Percentiles rank a stretch among this genome's conserved stretches.
These are phyloP conservation scores for Pelochelys cantorii DNA, from an alignment of 2,797 vertebrate genomes.

Conservation along the genomic window DNA sequence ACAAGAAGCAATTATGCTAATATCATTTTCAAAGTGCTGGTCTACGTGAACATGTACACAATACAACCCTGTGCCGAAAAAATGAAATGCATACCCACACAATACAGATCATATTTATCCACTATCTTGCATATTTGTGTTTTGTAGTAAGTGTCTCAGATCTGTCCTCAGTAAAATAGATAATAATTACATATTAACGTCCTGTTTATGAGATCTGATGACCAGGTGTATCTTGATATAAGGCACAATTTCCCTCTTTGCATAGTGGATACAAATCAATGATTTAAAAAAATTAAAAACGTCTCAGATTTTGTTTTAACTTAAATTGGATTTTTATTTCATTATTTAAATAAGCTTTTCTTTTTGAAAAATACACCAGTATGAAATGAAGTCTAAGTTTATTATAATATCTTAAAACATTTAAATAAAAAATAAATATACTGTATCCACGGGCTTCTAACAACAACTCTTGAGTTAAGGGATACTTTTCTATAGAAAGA, in stretches of 20 bases:
- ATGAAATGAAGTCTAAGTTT: neutral
- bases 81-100: neutral
- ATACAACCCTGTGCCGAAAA: neutral
- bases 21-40: neutral
- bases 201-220: neutral
- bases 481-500: neutral
- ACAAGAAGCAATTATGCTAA: neutral
- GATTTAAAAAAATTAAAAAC: neutral
- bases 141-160: neutral
- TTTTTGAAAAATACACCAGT: neutral
- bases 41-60: rapidly evolving
- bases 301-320: neutral
- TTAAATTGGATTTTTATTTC: neutral
- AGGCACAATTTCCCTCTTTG: neutral
- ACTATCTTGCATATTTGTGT: rapidly evolving
- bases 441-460: neutral
- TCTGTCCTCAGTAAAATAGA: neutral
- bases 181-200: neutral
- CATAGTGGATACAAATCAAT: neutral
- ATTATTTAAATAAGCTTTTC: neutral
- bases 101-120: neutral
- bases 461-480: neutral
- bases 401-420: neutral
- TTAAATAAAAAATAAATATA: neutral
- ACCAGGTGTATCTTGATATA: neutral